phyloP scores from a whole-genome alignment of 2,888 invertebrate species.

The Hypomecis punctinalis region DNA sequence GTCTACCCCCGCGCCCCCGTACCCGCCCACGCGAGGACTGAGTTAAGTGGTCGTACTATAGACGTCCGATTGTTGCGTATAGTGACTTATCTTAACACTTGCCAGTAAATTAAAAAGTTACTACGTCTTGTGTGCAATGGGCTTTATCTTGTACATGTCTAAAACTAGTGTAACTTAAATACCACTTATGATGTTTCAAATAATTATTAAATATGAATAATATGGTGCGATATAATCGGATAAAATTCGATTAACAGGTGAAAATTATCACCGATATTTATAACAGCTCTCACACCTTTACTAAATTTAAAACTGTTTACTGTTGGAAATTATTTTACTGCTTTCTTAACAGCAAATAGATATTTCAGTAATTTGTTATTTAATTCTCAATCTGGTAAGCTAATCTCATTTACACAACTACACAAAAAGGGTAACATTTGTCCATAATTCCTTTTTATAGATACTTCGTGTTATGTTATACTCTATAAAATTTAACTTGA shows the following conservation, averaged over 20 bases:
- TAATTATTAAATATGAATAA: constrained; percentile 7
- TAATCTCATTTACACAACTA: constrained; percentile 18
- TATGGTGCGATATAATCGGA: constrained; percentile 19
- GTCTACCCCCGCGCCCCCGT: no score
- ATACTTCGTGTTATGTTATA: constrained; percentile 20
- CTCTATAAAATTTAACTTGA: no score
- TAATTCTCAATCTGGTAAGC: constrained; percentile 7
- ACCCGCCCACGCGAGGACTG: no score
- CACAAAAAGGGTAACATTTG: neutral
- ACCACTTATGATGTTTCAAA: neutral
- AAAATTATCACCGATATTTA: constrained; percentile 1
- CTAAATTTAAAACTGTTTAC: constrained; percentile 3
- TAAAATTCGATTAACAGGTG: constrained; percentile 15
- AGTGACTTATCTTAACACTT: no score
- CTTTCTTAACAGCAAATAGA: constrained; percentile 10
- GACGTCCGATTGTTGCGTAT: no score
- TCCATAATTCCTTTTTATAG: neutral
- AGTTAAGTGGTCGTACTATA: no score
- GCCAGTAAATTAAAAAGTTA: neutral
- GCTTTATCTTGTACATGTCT: neutral
- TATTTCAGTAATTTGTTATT: constrained; percentile 12
- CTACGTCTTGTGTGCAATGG: neutral
- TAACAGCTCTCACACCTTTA: constrained; percentile 14
- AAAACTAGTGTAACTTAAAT: neutral
- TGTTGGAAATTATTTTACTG: neutral